Conservation (phyloP, 2,888 invertebrate species). For the Cheilosia soror region DNA sequence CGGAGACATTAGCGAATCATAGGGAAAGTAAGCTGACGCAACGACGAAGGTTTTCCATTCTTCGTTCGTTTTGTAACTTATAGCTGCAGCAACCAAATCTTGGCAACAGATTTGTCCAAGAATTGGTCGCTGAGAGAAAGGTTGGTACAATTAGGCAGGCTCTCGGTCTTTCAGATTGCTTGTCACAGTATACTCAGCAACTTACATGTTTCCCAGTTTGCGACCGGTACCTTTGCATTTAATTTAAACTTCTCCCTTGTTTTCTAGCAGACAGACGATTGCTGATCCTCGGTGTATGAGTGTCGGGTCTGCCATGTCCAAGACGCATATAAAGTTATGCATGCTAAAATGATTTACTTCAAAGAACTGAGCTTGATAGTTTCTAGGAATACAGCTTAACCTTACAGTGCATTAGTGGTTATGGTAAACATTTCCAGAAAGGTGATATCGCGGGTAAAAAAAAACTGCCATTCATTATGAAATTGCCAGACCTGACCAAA, state of each 20-base stretch:
- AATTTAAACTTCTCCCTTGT: background rate
- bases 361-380: background rate
- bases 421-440: slow-evolving; percentile 6
- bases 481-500: background rate
- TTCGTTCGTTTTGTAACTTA: no score
- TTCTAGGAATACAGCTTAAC: background rate
- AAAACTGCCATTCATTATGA: background rate
- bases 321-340: background rate
- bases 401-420: background rate
- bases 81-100: no score
- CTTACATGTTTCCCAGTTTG: slow-evolving; percentile 4
- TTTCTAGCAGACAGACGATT: background rate
- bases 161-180: no score
- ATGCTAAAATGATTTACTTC: slow-evolving; percentile 1
- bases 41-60: no score
- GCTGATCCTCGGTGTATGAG: background rate
- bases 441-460: background rate
- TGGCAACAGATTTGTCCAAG: no score
- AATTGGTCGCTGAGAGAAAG: no score
- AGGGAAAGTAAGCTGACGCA: no score
- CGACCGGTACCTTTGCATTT: no score
- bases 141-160: no score
- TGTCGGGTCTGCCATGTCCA: background rate
- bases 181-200: no score
- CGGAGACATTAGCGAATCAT: no score